phyloP scores from a whole-genome alignment of 2,888 invertebrate genomes.

The Pycnomerus fuliginosus region DNA sequence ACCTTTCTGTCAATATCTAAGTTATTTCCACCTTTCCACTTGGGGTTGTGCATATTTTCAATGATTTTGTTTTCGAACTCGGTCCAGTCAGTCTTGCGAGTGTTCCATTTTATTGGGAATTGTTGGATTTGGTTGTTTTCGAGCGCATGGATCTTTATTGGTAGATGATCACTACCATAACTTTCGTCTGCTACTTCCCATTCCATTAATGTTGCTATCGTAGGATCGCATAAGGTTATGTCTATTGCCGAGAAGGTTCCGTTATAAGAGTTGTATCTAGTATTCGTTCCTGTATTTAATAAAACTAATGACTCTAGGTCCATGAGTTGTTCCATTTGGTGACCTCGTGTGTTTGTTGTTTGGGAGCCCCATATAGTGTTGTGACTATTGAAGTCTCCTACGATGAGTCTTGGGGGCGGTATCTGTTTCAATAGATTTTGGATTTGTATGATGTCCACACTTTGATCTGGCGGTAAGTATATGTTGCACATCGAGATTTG shows the following conservation, averaged over 20 bases:
- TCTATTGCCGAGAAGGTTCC: constrained; percentile 7
- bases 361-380: constrained; percentile 6
- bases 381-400: constrained; percentile 12
- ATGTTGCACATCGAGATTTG: constrained; percentile 11
- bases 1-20: no score
- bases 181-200: constrained; percentile 9
- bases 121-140: background rate
- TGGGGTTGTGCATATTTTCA: no score
- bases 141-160: no score
- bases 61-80: background rate
- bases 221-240: constrained; percentile 5
- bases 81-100: background rate
- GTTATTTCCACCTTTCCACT: no score
- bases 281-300: background rate
- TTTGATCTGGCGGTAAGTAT: constrained; percentile 4
- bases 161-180: no score
- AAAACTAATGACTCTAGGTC: background rate
- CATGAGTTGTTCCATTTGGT: constrained; percentile 1
- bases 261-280: constrained; percentile 3
- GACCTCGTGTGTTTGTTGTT: constrained; percentile 2
- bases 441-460: background rate
- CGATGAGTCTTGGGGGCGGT: constrained; percentile 3
- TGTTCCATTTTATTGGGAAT: background rate
- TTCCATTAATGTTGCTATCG: background rate
- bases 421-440: constrained; percentile 4